Evolutionary conservation across 2,797 vertebrate genomes (phyloP).

Genomic region (Lithobates sylvaticus): DNA sequence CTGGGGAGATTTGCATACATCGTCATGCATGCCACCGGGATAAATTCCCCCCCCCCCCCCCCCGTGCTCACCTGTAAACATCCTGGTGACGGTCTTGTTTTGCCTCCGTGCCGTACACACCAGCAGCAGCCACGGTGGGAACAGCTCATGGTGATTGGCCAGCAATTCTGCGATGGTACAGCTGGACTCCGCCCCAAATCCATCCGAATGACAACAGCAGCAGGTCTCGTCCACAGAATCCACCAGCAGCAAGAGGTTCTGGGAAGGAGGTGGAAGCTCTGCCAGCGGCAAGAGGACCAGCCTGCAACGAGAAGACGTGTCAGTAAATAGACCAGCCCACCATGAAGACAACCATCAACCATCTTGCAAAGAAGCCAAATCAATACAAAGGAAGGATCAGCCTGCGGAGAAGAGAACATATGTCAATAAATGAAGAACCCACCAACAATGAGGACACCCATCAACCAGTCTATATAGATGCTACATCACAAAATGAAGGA

Average conservation of each 20-base stretch:
- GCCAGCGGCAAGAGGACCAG: conserved; percentile 77
- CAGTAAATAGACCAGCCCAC: conserved; percentile 1
- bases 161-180: conserved; percentile 79
- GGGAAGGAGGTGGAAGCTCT: conserved; percentile 76
- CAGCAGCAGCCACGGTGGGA: conserved; percentile 84
- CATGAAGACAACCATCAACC: neutral
- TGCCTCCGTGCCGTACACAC: conserved; percentile 82
- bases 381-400: no score
- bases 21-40: no score
- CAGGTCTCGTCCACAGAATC: conserved; percentile 78
- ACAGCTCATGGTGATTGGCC: conserved; percentile 75
- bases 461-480: no score
- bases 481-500: no score
- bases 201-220: conserved; percentile 51
- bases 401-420: no score
- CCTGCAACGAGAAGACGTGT: conserved; percentile 64
- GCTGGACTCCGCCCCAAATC: conserved; percentile 60
- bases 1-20: no score
- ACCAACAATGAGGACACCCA: no score
- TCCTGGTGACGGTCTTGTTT: conserved; percentile 78
- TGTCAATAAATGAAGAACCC: no score
- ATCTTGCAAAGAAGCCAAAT: neutral
- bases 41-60: no score
- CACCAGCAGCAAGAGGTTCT: conserved; percentile 78
- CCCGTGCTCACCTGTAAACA: conserved; percentile 73